Evolutionary conservation across 2,888 invertebrate genomes (phyloP).

Genomic region (Incurvaria masculella): DNA sequence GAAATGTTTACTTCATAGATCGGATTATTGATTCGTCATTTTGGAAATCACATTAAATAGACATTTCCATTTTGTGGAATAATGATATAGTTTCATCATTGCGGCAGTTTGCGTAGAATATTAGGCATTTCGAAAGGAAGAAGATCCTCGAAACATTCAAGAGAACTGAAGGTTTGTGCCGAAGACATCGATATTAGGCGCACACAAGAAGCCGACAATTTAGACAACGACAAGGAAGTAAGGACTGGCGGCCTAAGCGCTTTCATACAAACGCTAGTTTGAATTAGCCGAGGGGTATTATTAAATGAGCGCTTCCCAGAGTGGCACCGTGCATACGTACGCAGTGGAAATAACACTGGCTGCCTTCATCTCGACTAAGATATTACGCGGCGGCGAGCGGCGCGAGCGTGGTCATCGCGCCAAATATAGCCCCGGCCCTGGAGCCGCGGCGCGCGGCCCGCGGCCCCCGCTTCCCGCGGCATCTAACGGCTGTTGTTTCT

Average conservation of each 20-base stretch:
- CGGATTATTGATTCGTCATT: no score
- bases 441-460: slow-evolving; percentile 28
- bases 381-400: not conserved
- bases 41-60: no score
- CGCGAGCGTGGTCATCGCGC: slow-evolving; percentile 29
- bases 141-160: no score
- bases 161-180: no score
- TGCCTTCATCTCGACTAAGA: not conserved
- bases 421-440: slow-evolving; percentile 57
- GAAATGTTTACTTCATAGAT: no score
- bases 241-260: not conserved
- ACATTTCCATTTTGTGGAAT: no score
- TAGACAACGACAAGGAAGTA: not conserved
- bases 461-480: slow-evolving; percentile 18
- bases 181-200: no score
- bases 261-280: not conserved
- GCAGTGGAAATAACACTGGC: not conserved
- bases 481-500: slow-evolving; percentile 50
- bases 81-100: no score
- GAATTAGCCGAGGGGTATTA: not conserved
- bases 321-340: not conserved
- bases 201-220: no score
- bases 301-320: not conserved
- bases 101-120: no score
- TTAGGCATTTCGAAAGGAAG: no score